phyloP scores from a whole-genome alignment of 2,797 vertebrate species.

The Fringilla coelebs region DNA sequence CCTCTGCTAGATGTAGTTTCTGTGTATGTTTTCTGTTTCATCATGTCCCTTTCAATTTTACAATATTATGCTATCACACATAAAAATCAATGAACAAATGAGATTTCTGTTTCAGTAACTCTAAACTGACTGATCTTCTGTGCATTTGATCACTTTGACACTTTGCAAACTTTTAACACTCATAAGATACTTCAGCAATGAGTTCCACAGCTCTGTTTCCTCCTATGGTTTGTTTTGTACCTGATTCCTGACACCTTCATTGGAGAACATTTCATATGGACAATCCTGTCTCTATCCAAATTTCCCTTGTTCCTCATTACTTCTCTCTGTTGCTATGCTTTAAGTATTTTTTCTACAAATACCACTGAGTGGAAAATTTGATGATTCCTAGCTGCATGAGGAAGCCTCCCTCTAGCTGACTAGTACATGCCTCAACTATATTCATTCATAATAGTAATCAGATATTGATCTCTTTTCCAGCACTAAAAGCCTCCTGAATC shows the following conservation, averaged over 20 bases:
- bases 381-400: not conserved
- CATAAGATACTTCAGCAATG: not conserved
- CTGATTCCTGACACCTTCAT: not conserved
- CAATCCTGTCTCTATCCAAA: not conserved
- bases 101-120: not conserved
- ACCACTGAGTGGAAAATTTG: not conserved
- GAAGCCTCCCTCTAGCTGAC: not conserved
- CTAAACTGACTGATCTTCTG: not conserved
- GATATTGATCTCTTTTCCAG: not conserved
- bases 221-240: not conserved
- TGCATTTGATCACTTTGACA: not conserved
- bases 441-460: not conserved
- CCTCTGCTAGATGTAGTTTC: not conserved
- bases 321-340: not conserved
- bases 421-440: not conserved
- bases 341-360: not conserved
- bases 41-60: not conserved
- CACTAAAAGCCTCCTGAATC: not conserved
- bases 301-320: not conserved
- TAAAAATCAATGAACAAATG: not conserved
- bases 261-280: not conserved
- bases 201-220: not conserved
- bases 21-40: not conserved
- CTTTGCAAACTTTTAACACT: not conserved
- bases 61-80: not conserved